Conservation (phyloP, 2,888 invertebrate genomes). For the Alentia gelatinosa region DNA sequence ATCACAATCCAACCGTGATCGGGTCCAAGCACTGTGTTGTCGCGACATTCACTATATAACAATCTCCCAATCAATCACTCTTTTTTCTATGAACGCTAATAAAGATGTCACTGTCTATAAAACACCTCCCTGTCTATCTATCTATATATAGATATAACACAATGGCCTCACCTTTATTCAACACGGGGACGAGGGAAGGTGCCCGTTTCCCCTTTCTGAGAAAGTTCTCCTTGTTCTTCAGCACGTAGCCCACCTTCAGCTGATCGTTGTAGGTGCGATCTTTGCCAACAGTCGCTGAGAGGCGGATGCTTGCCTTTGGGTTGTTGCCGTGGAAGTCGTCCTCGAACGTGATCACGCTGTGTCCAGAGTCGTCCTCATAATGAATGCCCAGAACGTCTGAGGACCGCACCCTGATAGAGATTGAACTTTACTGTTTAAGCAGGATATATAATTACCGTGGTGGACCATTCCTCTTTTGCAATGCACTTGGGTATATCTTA, state of each 20-base stretch:
- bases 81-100: too few species aligned
- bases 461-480: too few species aligned
- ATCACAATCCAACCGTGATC: too few species aligned
- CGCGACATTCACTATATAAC: too few species aligned
- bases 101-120: too few species aligned
- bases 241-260: background rate
- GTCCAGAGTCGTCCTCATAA: background rate
- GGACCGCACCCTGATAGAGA: background rate
- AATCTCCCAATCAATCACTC: too few species aligned
- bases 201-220: background rate
- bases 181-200: background rate
- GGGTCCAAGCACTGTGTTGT: too few species aligned
- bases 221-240: background rate
- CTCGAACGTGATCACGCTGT: background rate
- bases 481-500: too few species aligned
- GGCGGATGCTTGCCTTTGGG: background rate
- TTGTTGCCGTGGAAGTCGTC: background rate
- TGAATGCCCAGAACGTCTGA: background rate
- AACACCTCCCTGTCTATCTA: too few species aligned
- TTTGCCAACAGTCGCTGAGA: background rate
- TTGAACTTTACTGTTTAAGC: too few species aligned
- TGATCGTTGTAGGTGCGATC: background rate
- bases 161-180: background rate
- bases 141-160: too few species aligned
- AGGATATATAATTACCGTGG: too few species aligned